phyloP scores from a whole-genome alignment of 2,797 vertebrate species.

The Etheostoma nigrum region DNA sequence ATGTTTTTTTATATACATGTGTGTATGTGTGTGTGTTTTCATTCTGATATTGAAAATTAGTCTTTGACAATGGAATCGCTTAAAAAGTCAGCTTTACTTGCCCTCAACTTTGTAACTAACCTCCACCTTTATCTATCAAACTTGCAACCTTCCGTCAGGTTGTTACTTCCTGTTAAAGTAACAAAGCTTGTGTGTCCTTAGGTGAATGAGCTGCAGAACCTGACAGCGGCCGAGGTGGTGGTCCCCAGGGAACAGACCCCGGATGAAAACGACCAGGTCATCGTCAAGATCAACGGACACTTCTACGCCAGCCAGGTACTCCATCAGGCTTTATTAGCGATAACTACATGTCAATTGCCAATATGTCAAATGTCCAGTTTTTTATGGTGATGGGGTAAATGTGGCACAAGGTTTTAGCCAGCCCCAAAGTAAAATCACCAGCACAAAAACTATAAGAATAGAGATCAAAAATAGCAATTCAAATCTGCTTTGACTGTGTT shows the following conservation, averaged over 20 bases:
- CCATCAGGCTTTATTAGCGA: neutral
- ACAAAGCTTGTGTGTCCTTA: conserved; percentile 50
- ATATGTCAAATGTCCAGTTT: neutral
- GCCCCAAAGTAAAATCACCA: too few species aligned
- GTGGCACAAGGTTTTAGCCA: too few species aligned
- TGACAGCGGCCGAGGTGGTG: conserved; percentile 95
- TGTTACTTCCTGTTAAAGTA: neutral
- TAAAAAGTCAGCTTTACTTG: too few species aligned
- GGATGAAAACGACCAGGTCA: conserved; percentile 95
- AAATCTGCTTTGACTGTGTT: too few species aligned
- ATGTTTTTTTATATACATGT: too few species aligned
- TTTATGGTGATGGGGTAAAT: too few species aligned
- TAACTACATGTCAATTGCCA: neutral
- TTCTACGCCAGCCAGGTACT: conserved; percentile 97
- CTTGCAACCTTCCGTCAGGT: neutral
- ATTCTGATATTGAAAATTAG: too few species aligned
- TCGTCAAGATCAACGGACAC: conserved; percentile 97
- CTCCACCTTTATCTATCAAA: neutral
- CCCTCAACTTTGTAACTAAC: neutral
- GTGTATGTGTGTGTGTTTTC: too few species aligned
- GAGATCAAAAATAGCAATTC: too few species aligned
- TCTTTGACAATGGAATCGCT: too few species aligned
- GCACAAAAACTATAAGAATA: too few species aligned
- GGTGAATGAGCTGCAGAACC: conserved; percentile 96
- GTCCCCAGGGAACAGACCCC: conserved; percentile 96